Evolutionary conservation across 2,797 vertebrate genomes (phyloP), one percentile per base, ranked within the genome.

Genomic region (Muscicapa striata): DNA sequence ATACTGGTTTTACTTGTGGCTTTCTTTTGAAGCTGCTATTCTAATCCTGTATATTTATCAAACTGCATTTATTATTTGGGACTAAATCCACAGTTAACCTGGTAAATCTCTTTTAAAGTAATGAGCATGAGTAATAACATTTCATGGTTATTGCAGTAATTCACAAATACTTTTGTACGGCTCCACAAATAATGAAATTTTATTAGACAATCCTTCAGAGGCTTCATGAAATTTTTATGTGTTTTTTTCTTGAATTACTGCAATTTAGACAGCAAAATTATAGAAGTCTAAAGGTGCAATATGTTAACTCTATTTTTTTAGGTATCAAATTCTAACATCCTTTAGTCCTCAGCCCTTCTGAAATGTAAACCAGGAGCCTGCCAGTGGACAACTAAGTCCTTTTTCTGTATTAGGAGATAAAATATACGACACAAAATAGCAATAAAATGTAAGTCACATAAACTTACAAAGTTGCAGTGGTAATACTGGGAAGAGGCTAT

Each of bases 101-200:
- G 1, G 24, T 75, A 93, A 84, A 87, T 85, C 45, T 78, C 38
- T 87, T 84, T 69, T 83, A 76, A 64, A 59, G 13, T 75, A 78
- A 74, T 63, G 92, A 62, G 62, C 70, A 27, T 64, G 57, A 59
- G 3, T 91, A 93, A 95, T 94, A 87, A 34, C 38, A 85, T 96
- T 95, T 83, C 84, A 69, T 61, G 59, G 72, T 76, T 85, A 51
- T 64, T 89, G 36, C 17, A 8, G 24, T 78, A 83, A 70, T 89
- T 89, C 48, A 82, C 19, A 84, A 84, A 67, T 51, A 16, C 27
- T 51, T 20, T 59, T 86, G 29, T 89, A 85, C 62, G n/a, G 51
- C 15, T 76, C 14, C 45, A 64, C 23, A 76, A 90, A 62, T 84
- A 93, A 90, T 80, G 49, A 91, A 76, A 93, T 94, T 93, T 92